Evolutionary conservation across 2,888 invertebrate species (phyloP).

Genomic region (Acronicta alni): DNA sequence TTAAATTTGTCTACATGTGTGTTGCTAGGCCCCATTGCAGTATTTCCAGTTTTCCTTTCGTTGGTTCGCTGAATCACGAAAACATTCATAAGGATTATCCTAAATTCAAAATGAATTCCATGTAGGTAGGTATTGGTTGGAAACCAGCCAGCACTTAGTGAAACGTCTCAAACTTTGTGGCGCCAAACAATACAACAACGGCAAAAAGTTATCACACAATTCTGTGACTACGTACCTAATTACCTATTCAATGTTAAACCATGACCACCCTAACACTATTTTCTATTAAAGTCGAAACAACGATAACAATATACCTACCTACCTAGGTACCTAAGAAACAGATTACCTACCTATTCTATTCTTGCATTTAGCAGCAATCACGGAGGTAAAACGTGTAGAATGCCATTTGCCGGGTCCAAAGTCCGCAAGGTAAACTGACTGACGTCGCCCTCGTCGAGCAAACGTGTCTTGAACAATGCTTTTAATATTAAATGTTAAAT

Average conservation of each 20-base stretch:
- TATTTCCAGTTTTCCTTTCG: conserved; percentile 22
- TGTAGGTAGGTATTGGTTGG: conserved; percentile 62
- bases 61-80: conserved; percentile 31
- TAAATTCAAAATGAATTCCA: conserved; percentile 60
- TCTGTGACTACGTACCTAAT: neutral
- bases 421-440: conserved; percentile 83
- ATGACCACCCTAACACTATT: conserved; percentile 42
- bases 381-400: conserved; percentile 75
- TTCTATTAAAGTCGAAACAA: conserved; percentile 11
- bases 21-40: conserved; percentile 30
- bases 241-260: conserved; percentile 18
- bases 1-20: conserved; percentile 12
- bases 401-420: conserved; percentile 84
- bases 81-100: conserved; percentile 52
- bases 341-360: conserved; percentile 13
- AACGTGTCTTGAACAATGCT: conserved; percentile 76
- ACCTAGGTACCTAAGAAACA: too few relatives aligned
- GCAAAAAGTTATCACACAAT: neutral
- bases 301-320: conserved; percentile 19
- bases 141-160: conserved; percentile 59
- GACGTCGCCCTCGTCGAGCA: conserved; percentile 64
- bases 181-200: conserved; percentile 52
- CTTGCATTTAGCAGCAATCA: conserved; percentile 57
- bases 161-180: conserved; percentile 55
- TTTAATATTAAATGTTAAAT: conserved; percentile 62